Evolutionary conservation across 2,113 vertebrate species (phyloP).

Genomic region (Puma concolor): DNA sequence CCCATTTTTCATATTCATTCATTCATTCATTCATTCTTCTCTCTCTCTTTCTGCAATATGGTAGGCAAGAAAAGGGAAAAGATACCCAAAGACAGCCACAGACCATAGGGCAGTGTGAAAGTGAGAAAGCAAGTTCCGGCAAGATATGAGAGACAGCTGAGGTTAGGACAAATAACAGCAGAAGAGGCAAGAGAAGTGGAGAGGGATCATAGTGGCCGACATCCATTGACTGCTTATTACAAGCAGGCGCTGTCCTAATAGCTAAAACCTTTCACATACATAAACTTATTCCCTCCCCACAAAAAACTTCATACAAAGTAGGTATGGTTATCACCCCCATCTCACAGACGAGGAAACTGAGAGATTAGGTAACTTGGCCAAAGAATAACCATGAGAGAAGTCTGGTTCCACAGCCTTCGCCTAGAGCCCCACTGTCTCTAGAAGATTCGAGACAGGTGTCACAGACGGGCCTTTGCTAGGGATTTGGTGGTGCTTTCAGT

Average conservation of each 20-base stretch:
- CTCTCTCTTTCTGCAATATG: background rate
- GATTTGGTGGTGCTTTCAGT: background rate
- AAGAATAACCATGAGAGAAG: background rate
- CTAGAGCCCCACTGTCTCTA: background rate
- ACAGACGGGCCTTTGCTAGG: background rate
- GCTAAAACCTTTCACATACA: background rate
- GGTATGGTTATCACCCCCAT: background rate
- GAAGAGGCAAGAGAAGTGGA: background rate
- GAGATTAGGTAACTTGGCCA: background rate
- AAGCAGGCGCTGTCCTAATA: background rate
- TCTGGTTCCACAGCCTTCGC: background rate
- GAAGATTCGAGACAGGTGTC: background rate
- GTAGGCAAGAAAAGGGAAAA: background rate
- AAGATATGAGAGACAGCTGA: background rate
- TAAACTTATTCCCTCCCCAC: background rate
- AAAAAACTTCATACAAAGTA: background rate
- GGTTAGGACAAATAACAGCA: background rate
- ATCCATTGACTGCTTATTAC: background rate
- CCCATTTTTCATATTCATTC: background rate
- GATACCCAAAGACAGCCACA: background rate
- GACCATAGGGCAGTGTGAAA: background rate
- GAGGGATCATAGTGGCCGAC: accelerated
- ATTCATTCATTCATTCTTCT: background rate
- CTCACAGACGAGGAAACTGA: background rate
- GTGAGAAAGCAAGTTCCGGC: background rate